phyloP scores from a whole-genome alignment of 2,113 vertebrate genomes.

The Caretta caretta region DNA sequence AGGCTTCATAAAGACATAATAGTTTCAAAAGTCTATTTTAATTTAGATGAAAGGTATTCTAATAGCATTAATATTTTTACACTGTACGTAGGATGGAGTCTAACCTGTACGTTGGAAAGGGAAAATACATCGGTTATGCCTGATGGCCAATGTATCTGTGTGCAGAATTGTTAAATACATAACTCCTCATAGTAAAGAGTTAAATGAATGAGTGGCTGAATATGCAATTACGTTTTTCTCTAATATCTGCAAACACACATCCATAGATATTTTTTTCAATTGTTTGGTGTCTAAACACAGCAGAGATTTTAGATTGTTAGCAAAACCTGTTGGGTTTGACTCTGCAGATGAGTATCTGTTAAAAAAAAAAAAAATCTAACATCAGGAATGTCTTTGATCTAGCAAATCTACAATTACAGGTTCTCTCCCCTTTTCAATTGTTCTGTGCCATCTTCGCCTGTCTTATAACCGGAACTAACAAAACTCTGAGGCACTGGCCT shows the following conservation, averaged over 20 bases:
- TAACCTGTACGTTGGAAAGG: background rate
- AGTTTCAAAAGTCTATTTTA: slow-evolving; percentile 50
- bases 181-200: background rate
- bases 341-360: background rate
- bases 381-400: slow-evolving; percentile 18
- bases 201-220: slow-evolving; percentile 20
- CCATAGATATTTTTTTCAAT: background rate
- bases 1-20: background rate
- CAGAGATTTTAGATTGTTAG: background rate
- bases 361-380: background rate
- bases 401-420: background rate
- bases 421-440: slow-evolving; percentile 29
- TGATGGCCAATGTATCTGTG: background rate
- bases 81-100: slow-evolving; percentile 4
- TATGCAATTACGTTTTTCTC: slow-evolving; percentile 10
- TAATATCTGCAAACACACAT: background rate
- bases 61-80: slow-evolving; percentile 60
- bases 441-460: slow-evolving; percentile 16
- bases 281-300: background rate
- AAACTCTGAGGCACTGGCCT: slow-evolving; percentile 40
- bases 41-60: slow-evolving; percentile 51
- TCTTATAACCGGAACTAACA: background rate
- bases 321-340: background rate
- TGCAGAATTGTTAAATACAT: background rate
- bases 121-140: background rate